Evolutionary conservation across 2,888 invertebrate species (phyloP), one percentile per base, ranked within the genome.

Genomic region (Serrognathus titanus): DNA sequence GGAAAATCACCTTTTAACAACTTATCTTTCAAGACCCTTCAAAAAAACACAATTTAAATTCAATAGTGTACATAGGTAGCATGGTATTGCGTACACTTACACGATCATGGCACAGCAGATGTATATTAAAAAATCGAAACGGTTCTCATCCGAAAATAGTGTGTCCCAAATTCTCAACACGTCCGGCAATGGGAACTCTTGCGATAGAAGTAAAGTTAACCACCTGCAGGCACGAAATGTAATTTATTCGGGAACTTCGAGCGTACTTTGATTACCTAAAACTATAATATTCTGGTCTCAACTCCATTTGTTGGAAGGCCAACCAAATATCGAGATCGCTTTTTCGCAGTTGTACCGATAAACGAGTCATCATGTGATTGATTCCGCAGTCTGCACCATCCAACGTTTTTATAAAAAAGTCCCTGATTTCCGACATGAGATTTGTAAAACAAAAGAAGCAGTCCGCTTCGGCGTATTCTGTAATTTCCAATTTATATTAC

Each of bases 391-490:
- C 92, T 0, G 94, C 88, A 76, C 96, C 94, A 76, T 99, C 98
- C 65, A 99, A 79, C 0, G 93, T 91, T 70, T 97, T 94, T 65
- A 99, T 97, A 75, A 98, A 99, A 73, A 94, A 94, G 75, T 99
- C 98, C 31, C 98, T 39, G 60, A 98, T 97, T 80, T 98, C 98
- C 0, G 90, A 88, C 99, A 99, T 99, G 50, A 99, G 79, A 75
- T 95, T 95, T 3, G 97, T 99, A 75, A 99, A 99, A 73, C 97
- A 96, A 79, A 96, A 98, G 78, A 99, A 99, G 60, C 95, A 90
- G 75, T 99, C 99, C 0, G 97, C 93, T 76, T 99, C 99, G 0
- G 98, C 98, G 75, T 90, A 82, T 71, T 89, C 96, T 92, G 51
- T 51, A 57, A 62, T 8, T 41, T 53, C 35, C 31, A 49, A 11